A percentile compares a stretch with the other conserved stretches of the same genome.
phyloP scores from a whole-genome alignment of 2,797 vertebrate genomes.

The Oreochromis mossambicus region DNA sequence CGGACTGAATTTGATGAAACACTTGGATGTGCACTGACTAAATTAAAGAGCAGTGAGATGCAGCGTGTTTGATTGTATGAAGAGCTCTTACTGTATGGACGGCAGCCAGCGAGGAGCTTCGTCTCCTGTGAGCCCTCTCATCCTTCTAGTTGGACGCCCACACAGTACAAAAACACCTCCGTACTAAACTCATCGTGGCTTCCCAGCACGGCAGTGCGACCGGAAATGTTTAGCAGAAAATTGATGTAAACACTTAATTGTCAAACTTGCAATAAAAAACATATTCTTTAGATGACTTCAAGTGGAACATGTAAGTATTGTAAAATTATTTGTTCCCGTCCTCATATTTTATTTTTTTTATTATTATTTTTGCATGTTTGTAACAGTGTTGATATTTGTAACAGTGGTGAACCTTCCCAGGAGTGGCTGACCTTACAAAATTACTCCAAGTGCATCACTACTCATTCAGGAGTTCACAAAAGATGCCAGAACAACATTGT shows the following conservation, averaged over 20 bases:
- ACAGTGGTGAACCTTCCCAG: not conserved
- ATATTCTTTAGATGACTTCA: not conserved
- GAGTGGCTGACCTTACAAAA: not conserved
- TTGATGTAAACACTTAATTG: not conserved
- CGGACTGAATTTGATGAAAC: slow-evolving; percentile 12
- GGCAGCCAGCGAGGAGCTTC: slow-evolving; percentile 38
- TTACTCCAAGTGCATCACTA: not conserved
- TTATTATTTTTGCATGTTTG: not conserved
- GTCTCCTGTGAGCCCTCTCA: slow-evolving; percentile 45
- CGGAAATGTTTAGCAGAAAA: not conserved
- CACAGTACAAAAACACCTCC: slow-evolving; percentile 18
- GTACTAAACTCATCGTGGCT: not conserved
- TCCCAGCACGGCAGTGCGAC: not conserved
- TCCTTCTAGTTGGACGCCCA: slow-evolving; percentile 40
- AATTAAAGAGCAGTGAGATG: slow-evolving; percentile 29
- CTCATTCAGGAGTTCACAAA: not conserved
- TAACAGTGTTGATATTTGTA: not conserved
- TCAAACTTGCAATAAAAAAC: not conserved
- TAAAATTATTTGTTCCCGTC: not conserved
- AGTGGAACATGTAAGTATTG: not conserved
- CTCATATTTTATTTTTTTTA: not conserved
- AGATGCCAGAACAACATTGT: not conserved
- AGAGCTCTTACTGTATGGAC: slow-evolving; percentile 34
- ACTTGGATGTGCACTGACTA: not conserved
- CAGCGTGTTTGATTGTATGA: slow-evolving; percentile 28